A percentile compares a stretch with the other conserved stretches of the same genome.
Evolutionary conservation across 1,140 invertebrate genomes (phyloP).

Genomic region (Drepana arcuata): DNA sequence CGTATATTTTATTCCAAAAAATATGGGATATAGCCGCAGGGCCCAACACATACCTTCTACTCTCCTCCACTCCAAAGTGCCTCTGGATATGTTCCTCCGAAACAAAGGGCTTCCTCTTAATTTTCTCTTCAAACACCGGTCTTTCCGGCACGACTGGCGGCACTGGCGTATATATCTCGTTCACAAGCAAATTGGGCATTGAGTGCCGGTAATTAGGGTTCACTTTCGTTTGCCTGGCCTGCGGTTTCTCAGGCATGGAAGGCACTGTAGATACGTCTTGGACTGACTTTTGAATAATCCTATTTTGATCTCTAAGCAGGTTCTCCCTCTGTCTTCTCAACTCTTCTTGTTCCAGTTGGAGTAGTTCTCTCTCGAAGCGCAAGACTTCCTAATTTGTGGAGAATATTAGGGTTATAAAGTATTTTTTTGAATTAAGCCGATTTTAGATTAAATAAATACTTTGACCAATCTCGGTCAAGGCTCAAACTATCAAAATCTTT

Average conservation of each 20-base stretch:
- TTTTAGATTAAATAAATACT: too few species aligned
- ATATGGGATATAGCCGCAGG: too few species aligned
- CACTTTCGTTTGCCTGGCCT: conserved; percentile 18
- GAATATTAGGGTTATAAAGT: too few species aligned
- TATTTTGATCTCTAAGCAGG: conserved; percentile 75
- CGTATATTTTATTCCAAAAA: too few species aligned
- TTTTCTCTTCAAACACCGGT: conserved; percentile 32
- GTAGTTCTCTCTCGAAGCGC: conserved; percentile 81
- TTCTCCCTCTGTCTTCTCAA: conserved; percentile 82
- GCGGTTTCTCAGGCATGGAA: conserved; percentile 37
- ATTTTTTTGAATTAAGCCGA: too few species aligned
- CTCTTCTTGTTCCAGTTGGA: conserved; percentile 84
- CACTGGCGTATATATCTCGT: conserved; percentile 58
- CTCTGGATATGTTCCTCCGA: conserved; percentile 61
- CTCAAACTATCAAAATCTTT: too few species aligned
- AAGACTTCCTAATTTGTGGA: conserved; percentile 77
- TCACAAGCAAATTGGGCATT: conserved; percentile 76
- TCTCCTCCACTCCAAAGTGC: conserved; percentile 59
- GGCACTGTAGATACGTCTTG: conserved; percentile 72
- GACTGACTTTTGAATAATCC: conserved; percentile 75
- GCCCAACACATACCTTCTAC: conserved; percentile 53
- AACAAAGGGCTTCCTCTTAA: conserved; percentile 56
- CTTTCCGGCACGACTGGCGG: conserved; percentile 24
- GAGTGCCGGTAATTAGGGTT: conserved; percentile 76
- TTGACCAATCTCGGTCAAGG: too few species aligned